Percentiles rank a stretch among this genome's conserved stretches.
Evolutionary conservation across 2,113 vertebrate genomes (phyloP).

Genomic region (Corythoichthys haematopterus): DNA sequence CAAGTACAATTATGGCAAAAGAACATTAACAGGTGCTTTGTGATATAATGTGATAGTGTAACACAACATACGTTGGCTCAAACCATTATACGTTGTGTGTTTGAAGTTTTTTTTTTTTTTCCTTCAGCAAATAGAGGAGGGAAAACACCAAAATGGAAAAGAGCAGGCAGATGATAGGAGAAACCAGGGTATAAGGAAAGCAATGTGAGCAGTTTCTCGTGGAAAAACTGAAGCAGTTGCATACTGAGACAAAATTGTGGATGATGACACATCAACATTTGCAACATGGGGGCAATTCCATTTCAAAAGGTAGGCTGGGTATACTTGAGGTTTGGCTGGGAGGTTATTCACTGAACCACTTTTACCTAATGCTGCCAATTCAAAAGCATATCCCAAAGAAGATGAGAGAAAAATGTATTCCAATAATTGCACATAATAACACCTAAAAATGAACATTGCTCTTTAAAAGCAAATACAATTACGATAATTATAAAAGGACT

Average conservation of each 20-base stretch:
- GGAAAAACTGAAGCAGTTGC: slow-evolving; percentile 34
- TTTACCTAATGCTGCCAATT: slow-evolving; percentile 67
- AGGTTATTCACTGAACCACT: slow-evolving; percentile 22
- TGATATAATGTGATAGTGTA: neutral
- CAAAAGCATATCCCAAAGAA: slow-evolving; percentile 48
- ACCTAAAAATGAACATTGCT: neutral
- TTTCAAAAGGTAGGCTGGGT: slow-evolving; percentile 26
- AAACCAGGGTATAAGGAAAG: slow-evolving; percentile 34
- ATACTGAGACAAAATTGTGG: slow-evolving; percentile 24
- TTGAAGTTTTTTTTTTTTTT: neutral
- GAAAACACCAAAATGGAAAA: slow-evolving; percentile 35
- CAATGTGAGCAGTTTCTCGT: slow-evolving; percentile 34
- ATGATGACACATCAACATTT: slow-evolving; percentile 35
- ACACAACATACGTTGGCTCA: slow-evolving; percentile 9
- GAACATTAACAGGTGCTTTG: neutral
- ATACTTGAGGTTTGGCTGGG: slow-evolving; percentile 26
- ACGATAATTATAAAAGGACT: slow-evolving; percentile 54
- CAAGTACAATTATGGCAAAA: neutral
- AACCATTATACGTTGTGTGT: neutral
- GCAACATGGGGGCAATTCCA: slow-evolving; percentile 24
- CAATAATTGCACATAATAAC: slow-evolving; percentile 19
- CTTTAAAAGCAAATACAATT: neutral
- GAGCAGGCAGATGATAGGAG: slow-evolving; percentile 53
- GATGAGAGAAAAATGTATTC: slow-evolving; percentile 32
- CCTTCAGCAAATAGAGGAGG: slow-evolving; percentile 30